Conservation (phyloP, 2,113 vertebrate species). For the Chaetops frenatus region DNA sequence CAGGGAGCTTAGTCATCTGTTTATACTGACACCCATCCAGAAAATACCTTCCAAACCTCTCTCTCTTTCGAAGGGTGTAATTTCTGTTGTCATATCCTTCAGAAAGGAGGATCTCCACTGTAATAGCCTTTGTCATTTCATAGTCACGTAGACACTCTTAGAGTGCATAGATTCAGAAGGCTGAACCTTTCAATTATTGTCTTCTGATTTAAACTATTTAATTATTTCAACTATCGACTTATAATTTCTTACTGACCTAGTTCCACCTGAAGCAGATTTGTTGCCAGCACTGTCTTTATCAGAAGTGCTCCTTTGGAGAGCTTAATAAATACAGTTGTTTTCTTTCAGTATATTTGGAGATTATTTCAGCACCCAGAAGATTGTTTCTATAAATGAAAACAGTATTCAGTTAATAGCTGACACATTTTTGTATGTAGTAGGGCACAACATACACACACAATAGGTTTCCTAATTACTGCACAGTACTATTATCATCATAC, state of each 20-base stretch:
- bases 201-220: neutral
- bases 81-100: neutral
- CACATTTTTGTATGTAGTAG: neutral
- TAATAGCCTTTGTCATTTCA: neutral
- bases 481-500: neutral
- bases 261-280: neutral
- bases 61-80: neutral
- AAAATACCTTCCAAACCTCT: neutral
- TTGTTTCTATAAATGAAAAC: neutral
- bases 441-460: neutral
- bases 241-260: neutral
- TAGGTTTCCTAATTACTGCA: neutral
- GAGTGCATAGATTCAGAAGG: neutral
- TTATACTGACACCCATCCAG: neutral
- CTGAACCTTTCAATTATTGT: neutral
- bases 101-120: neutral
- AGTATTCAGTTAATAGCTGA: neutral
- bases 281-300: neutral
- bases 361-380: neutral
- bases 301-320: neutral
- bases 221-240: neutral
- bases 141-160: neutral
- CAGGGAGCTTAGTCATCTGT: neutral
- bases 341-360: neutral
- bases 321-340: neutral